Evolutionary conservation across 2,797 vertebrate genomes (phyloP).

Genomic region (Gymnopithys bicolor): DNA sequence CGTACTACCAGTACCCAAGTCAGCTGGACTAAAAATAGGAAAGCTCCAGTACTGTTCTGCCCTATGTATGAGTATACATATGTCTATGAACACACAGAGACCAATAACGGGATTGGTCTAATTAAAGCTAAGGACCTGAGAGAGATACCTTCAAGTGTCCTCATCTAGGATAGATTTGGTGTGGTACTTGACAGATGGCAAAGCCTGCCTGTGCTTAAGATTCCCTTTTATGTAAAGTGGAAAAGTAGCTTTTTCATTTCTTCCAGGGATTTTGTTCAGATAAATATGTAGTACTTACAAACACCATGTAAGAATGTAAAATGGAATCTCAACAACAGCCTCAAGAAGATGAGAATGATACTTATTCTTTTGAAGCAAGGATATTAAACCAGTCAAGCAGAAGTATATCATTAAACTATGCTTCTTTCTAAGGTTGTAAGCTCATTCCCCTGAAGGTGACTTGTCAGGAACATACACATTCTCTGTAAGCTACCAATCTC

Average conservation of each 20-base stretch:
- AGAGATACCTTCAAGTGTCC: neutral
- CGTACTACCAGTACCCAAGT: neutral
- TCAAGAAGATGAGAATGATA: neutral
- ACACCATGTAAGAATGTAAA: neutral
- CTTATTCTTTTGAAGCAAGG: slow-evolving; percentile 11
- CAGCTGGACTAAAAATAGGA: neutral
- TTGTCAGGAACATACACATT: neutral
- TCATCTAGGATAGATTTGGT: neutral
- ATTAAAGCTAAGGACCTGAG: neutral
- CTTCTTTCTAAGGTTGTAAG: neutral
- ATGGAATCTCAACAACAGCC: slow-evolving; percentile 5
- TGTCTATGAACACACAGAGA: neutral
- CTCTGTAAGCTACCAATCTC: neutral
- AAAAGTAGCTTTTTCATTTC: neutral
- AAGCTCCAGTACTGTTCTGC: neutral
- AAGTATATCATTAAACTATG: slow-evolving; percentile 14
- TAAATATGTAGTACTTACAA: neutral
- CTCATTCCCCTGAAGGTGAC: slow-evolving; percentile 41
- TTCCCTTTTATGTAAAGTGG: neutral
- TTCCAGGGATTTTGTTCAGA: neutral
- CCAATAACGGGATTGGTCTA: neutral
- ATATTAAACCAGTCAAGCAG: slow-evolving; percentile 47
- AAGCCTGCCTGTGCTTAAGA: neutral
- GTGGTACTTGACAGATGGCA: neutral
- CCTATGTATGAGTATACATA: neutral